These are phyloP conservation scores for Prenolepis imparis DNA, from an alignment of 2,888 invertebrate species.

Conservation along the genomic window DNA sequence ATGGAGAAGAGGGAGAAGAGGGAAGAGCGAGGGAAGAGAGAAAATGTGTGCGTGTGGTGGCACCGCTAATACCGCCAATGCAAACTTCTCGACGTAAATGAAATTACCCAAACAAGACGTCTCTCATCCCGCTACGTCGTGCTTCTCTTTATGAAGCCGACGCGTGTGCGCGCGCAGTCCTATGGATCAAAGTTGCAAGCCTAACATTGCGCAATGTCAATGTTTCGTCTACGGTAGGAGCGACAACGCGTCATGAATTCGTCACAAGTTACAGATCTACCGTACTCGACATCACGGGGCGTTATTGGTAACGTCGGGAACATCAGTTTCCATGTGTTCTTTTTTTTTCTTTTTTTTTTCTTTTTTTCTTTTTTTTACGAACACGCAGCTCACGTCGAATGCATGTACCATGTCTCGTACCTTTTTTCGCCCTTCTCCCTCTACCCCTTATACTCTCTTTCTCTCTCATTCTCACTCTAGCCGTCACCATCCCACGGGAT, in stretches of 20 bases:
- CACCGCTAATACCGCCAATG: conserved; percentile 43
- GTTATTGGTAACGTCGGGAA: conserved; percentile 30
- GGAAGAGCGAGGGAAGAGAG: background rate
- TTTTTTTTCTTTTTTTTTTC: background rate
- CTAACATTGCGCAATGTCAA: conserved; percentile 59
- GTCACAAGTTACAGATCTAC: conserved; percentile 62
- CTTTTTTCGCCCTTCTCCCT: background rate
- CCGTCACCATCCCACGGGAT: conserved; percentile 46
- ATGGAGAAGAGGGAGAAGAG: background rate
- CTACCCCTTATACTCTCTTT: conserved; percentile 13
- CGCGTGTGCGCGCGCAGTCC: conserved; percentile 25
- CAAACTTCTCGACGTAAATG: conserved; percentile 55
- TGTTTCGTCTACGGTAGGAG: conserved; percentile 48
- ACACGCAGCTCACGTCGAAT: background rate
- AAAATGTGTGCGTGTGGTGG: background rate
- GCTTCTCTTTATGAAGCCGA: conserved; percentile 39
- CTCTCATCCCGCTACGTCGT: conserved; percentile 15
- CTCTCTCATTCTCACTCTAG: background rate
- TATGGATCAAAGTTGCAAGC: conserved; percentile 33
- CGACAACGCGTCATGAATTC: conserved; percentile 62
- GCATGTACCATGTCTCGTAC: background rate
- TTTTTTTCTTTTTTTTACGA: conserved; percentile 44
- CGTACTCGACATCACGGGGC: background rate
- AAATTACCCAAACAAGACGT: conserved; percentile 55
- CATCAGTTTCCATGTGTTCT: conserved; percentile 49